These are phyloP conservation scores for Panthera tigris DNA, from an alignment of 2,113 vertebrate genomes.

Conservation along the genomic window DNA sequence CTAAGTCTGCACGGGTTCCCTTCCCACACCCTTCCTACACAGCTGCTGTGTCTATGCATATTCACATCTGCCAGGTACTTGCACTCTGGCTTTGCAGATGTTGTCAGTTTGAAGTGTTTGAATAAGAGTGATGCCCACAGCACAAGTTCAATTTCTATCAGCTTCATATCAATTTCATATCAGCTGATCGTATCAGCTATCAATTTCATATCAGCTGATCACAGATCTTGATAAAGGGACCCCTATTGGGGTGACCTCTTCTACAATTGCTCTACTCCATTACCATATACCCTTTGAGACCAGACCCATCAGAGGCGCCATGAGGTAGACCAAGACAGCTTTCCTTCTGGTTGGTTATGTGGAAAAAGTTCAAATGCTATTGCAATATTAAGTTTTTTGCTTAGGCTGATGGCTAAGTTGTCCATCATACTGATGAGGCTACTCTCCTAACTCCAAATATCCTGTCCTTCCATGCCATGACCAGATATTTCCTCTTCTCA, in stretches of 20 bases:
- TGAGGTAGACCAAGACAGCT: background rate
- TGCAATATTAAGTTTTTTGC: background rate
- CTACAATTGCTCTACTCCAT: background rate
- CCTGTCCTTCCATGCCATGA: background rate
- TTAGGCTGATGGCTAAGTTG: background rate
- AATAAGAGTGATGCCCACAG: background rate
- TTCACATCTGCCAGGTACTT: background rate
- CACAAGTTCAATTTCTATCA: background rate
- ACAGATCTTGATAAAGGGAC: background rate
- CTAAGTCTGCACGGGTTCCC: too few species aligned
- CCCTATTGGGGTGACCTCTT: background rate
- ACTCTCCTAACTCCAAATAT: background rate
- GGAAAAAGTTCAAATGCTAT: background rate
- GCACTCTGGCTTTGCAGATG: background rate
- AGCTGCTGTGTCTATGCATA: background rate
- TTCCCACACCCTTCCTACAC: background rate
- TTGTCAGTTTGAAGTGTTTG: background rate
- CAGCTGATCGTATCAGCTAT: too few species aligned
- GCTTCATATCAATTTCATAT: too few species aligned
- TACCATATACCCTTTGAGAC: background rate
- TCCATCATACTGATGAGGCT: too few species aligned
- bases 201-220: background rate
- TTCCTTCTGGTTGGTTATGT: background rate
- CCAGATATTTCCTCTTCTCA: background rate
- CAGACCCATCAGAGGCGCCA: background rate